Conservation (phyloP, 2,113 vertebrate genomes). For the Echinops telfairi region DNA sequence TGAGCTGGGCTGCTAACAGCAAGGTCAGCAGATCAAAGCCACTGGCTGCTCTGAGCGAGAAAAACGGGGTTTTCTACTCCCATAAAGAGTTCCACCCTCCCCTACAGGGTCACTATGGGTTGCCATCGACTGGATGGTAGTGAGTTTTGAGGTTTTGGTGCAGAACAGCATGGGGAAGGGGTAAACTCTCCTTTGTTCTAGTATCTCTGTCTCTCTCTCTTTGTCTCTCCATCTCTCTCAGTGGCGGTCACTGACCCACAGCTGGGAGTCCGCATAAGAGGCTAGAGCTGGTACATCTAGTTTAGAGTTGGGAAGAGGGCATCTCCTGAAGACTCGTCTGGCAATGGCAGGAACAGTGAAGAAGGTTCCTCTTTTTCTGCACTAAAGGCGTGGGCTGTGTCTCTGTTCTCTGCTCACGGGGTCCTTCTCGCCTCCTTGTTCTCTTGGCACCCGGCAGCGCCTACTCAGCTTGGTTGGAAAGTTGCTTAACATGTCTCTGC, state of each 20-base stretch:
- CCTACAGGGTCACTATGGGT: too few relatives aligned
- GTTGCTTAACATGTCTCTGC: slow-evolving; percentile 60
- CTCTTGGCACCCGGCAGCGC: neutral
- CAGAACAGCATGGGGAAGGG: slow-evolving; percentile 30
- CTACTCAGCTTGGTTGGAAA: slow-evolving; percentile 56
- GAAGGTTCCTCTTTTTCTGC: neutral
- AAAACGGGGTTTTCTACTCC: too few relatives aligned
- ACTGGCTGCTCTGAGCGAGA: too few relatives aligned
- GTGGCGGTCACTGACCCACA: slow-evolving; percentile 52
- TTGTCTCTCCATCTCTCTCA: slow-evolving; percentile 55
- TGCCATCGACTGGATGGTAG: too few relatives aligned
- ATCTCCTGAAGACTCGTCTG: slow-evolving; percentile 30
- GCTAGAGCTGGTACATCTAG: slow-evolving; percentile 72
- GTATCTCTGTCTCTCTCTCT: slow-evolving; percentile 6
- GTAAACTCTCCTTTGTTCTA: slow-evolving; percentile 43
- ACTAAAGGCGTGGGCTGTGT: slow-evolving; percentile 18
- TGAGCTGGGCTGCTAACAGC: too few relatives aligned
- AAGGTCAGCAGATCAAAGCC: too few relatives aligned
- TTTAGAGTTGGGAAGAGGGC: slow-evolving; percentile 66
- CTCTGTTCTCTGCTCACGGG: slow-evolving; percentile 1
- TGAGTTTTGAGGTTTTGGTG: neutral
- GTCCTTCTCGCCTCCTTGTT: neutral
- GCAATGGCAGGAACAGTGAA: neutral
- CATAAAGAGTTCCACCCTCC: too few relatives aligned
- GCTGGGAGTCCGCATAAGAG: slow-evolving; percentile 60